Base-by-base conservation (phyloP, 2,888 invertebrate genomes). In the Enoplolaimus lenunculus region DNA sequence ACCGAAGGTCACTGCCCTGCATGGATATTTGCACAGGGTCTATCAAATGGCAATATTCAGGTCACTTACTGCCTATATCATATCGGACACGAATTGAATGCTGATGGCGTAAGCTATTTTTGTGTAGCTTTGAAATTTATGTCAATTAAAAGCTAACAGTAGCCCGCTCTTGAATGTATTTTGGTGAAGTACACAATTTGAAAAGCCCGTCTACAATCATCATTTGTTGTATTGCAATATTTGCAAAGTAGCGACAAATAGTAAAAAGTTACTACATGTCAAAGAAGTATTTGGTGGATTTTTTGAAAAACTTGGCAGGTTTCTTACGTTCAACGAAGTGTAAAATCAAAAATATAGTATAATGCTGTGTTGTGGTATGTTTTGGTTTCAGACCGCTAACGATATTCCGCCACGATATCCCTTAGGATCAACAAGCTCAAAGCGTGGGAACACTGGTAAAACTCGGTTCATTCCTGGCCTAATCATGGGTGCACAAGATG, bases 41-140 rank as follows among this genome's bases (percentile, higher is more conserved):
- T 57, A 59, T 35, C 35, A 16, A 68, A 68, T n/a, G 57, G 57
- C 7, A 57, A 35, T 26, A 68, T 68, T 57, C 35, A 57, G 3
- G 68, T 68, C 59, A 68, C 68, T 13, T 68, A 68, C 68, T 68
- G 68, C 28, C 57, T 68, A n/a, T 57, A 68, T 68, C 68, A 68
- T 57, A 68, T 68, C 28, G 68, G 68, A 35, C 68, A 68, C 57
- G 68, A 68, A 59, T 28, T 68, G n/a, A 68, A 57, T 60, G 68
- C 35, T 26, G 57, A 57, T 13, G 57, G 68, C 29, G 68, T 57
- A 29, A 62, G 33, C n/a, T 67, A 7, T 67, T 26, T 67, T 64
- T 64, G 13, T n/a, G 7, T 13, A n/a, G 28, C 3, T 16, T 16
- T 64, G 26, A 64, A 30, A 28, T 7, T 7, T 13, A 7, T 64